Conservation (phyloP, 2,888 invertebrate species). For the Lycaena phlaeas region DNA sequence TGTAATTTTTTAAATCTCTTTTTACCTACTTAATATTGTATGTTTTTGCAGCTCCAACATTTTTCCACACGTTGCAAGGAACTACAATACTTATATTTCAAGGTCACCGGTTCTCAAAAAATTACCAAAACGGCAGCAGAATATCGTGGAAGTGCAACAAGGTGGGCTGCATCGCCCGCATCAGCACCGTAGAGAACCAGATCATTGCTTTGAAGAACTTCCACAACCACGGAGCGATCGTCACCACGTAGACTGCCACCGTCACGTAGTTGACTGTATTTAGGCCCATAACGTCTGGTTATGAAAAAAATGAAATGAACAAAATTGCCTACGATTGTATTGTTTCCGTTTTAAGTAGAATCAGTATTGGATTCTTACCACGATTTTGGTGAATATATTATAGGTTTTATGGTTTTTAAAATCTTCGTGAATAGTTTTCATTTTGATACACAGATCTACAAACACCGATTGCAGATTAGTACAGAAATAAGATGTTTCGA, state of each 20-base stretch:
- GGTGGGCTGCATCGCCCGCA: conserved; percentile 34
- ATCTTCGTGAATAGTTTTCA: no score
- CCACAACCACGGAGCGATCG: conserved; percentile 28
- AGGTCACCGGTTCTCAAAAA: conserved; percentile 34
- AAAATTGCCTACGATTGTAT: no score
- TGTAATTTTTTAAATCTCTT: no score
- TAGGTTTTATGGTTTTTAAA: no score
- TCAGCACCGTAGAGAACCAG: conserved; percentile 30
- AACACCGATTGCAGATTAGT: no score
- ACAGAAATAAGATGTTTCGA: no score
- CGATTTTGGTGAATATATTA: no score
- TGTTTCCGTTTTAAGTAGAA: no score
- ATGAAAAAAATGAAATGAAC: no score
- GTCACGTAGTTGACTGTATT: neutral
- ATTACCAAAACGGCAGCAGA: conserved; percentile 38
- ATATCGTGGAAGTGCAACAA: conserved; percentile 47
- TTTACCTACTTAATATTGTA: no score
- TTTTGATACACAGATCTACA: no score
- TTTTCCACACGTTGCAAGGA: conserved; percentile 30
- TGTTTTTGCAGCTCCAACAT: conserved; percentile 21
- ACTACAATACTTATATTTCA: conserved; percentile 31
- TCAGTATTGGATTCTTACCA: no score
- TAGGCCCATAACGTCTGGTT: neutral
- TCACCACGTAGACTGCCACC: neutral
- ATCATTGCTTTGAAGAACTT: conserved; percentile 29